Evolutionary conservation across 2,113 vertebrate species (phyloP).

Genomic region (Engraulis encrasicolus): DNA sequence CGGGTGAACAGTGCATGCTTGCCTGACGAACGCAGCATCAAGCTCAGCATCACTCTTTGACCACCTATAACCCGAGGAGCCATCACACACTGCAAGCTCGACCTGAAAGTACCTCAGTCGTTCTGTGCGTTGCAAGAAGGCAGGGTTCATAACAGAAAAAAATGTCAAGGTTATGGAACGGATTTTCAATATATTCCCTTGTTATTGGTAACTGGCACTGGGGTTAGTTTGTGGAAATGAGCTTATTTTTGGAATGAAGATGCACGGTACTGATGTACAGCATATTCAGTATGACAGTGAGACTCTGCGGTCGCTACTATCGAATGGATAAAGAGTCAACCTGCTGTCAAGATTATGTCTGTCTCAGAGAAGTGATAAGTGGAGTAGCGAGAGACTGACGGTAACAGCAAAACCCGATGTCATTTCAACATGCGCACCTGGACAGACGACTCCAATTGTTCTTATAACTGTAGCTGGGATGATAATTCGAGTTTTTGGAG

Average conservation of each 20-base stretch:
- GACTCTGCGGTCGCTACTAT: not conserved
- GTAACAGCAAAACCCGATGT: slow-evolving; percentile 6
- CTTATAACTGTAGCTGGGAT: slow-evolving; percentile 73
- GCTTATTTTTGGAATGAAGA: not conserved
- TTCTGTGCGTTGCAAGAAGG: too few relatives aligned
- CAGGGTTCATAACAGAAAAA: too few relatives aligned
- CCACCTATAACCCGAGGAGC: too few relatives aligned
- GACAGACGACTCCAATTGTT: slow-evolving; percentile 67
- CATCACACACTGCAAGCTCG: too few relatives aligned
- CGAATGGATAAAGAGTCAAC: not conserved
- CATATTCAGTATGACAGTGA: not conserved
- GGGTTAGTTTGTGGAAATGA: not conserved
- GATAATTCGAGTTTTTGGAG: slow-evolving; percentile 63
- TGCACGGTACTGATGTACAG: not conserved
- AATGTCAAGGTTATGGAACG: too few relatives aligned
- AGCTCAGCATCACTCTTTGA: too few relatives aligned
- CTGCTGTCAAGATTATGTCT: not conserved
- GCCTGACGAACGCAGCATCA: too few relatives aligned
- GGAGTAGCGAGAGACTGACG: not conserved
- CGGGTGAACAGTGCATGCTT: too few relatives aligned
- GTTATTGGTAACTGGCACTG: too few relatives aligned
- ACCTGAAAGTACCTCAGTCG: too few relatives aligned
- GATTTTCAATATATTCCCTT: too few relatives aligned
- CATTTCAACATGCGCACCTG: slow-evolving; percentile 79
- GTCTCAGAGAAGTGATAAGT: not conserved